Evolutionary conservation across 2,113 vertebrate species (phyloP).

Genomic region (Crotalus tigris): DNA sequence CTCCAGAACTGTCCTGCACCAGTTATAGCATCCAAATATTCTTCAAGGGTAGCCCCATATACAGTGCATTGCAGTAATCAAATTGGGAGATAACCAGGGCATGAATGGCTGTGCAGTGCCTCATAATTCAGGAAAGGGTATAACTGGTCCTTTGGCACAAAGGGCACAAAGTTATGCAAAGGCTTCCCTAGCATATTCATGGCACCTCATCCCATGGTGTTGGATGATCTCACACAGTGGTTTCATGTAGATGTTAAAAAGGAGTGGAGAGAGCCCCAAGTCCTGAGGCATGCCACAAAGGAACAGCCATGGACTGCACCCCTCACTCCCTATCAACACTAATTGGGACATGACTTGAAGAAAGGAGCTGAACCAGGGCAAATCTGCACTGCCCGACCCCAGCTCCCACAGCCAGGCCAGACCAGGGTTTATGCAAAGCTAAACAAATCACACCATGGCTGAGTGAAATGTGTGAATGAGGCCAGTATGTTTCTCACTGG

Average conservation of each 20-base stretch:
- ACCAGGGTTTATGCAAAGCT: background rate
- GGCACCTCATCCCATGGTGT: too few species aligned
- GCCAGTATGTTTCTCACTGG: background rate
- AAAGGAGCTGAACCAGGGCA: background rate
- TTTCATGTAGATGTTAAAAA: background rate
- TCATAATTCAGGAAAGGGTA: background rate
- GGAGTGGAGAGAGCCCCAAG: background rate
- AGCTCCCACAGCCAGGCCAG: background rate
- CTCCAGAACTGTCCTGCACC: too few species aligned
- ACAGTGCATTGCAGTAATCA: too few species aligned
- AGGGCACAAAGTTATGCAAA: too few species aligned
- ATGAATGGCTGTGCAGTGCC: background rate
- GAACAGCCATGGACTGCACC: background rate
- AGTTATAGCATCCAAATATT: too few species aligned
- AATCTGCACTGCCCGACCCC: background rate
- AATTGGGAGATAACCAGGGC: too few species aligned
- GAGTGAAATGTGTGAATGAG: background rate
- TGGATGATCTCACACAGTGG: background rate
- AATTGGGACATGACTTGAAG: background rate
- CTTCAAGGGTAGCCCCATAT: too few species aligned
- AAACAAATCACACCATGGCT: background rate
- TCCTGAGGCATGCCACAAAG: background rate
- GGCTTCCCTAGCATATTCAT: background rate
- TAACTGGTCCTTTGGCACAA: background rate
- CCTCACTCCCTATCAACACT: background rate